Evolutionary conservation across 2,888 invertebrate genomes (phyloP), one percentile per base, ranked within the genome.

Genomic region (Tinea semifulvella): DNA sequence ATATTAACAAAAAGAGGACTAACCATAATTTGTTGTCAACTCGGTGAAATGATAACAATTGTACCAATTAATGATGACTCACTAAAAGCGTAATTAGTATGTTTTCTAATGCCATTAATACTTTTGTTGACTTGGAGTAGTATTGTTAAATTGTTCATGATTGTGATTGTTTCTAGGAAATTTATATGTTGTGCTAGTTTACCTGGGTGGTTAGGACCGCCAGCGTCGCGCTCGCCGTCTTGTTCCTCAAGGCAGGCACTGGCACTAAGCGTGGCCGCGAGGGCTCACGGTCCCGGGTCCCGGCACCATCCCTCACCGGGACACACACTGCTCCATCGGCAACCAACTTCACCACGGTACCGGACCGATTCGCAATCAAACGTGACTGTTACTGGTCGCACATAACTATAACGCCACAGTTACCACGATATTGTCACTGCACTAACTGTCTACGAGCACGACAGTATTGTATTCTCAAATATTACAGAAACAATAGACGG

Each of bases 291-390:
- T 50, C 75, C 71, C 62, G 65, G 68, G 60, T 53, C 60, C 60
- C 18, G 38, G 14, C 53, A 58, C 54, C 57, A 61, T 62, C 59
- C 59, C 57, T 60, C 56, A 56, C 56, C 56, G 40, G 20, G 19
- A 13, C 20, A n/a, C 63, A 63, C 64, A 61, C 67, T 64, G 63
- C 69, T 68, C 77, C 79, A 80, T 79, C 66, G 66, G 72, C 68
- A 67, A 71, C 67, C 58, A 55, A 53, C 54, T 56, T 60, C 56
- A 58, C 57, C 54, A 58, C 40, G 13, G 10, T n/a, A 8, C 11
- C 42, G 27, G 17, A 28, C 26, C n/a, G 26, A 28, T 16, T 20
- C 26, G 18, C 22, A 27, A 39, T 11, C 18, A 27, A 28, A 27
- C 65, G 60, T 56, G 61, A 65, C 65, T 62, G 63, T 66, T 60